phyloP scores from a whole-genome alignment of 1,140 invertebrate species.

The Geopemphigus sp. region DNA sequence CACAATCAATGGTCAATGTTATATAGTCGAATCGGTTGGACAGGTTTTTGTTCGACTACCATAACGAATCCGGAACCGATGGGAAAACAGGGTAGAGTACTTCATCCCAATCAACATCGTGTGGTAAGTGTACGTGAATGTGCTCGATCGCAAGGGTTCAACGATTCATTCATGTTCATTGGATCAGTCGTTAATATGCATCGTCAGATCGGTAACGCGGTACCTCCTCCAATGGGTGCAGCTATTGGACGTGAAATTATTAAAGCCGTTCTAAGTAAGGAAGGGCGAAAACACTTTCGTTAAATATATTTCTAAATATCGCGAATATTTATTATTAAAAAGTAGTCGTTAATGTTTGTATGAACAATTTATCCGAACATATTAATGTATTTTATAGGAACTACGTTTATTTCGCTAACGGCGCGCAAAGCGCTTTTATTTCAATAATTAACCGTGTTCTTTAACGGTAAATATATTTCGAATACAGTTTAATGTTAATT shows the following conservation, averaged over 20 bases:
- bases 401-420: no score
- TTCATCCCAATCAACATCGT: slow-evolving; percentile 78
- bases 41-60: slow-evolving; percentile 82
- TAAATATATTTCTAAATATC: no score
- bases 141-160: slow-evolving; percentile 85
- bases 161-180: slow-evolving; percentile 76
- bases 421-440: no score
- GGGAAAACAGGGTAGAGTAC: slow-evolving; percentile 76
- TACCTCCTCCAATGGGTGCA: slow-evolving; percentile 75
- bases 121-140: slow-evolving; percentile 83
- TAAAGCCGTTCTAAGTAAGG: slow-evolving; percentile 57
- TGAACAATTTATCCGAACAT: no score
- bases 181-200: slow-evolving; percentile 77
- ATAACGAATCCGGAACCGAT: slow-evolving; percentile 88
- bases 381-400: no score
- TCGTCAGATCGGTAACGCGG: slow-evolving; percentile 77
- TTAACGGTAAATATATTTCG: no score
- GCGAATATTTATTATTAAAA: no score
- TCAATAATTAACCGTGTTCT: no score
- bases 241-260: slow-evolving; percentile 74
- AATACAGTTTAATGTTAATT: no score
- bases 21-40: slow-evolving; percentile 75
- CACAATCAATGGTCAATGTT: slow-evolving; percentile 82
- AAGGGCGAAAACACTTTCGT: background rate
- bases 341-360: no score